These are phyloP conservation scores for Gallinago nigripennis DNA, from an alignment of 2,797 vertebrate species.

Conservation along the genomic window DNA sequence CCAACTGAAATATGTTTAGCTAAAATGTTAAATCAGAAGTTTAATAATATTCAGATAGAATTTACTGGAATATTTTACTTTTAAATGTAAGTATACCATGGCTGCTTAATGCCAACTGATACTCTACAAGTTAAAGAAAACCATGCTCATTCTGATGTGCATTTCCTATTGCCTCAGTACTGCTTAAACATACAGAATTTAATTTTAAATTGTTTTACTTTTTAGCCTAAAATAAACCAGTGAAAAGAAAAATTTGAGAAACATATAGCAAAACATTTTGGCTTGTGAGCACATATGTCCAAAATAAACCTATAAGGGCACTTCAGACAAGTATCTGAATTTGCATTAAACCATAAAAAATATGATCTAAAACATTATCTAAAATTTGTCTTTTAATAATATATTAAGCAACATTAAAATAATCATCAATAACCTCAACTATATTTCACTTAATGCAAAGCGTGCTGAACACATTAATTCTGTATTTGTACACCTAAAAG, in stretches of 20 bases:
- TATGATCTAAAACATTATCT: background rate
- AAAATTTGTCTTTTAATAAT: background rate
- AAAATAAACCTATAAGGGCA: background rate
- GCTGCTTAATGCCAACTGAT: background rate
- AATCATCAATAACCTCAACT: background rate
- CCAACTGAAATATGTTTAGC: background rate
- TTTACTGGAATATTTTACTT: background rate
- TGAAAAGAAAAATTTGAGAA: background rate
- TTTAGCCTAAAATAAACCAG: background rate
- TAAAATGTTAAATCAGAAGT: background rate
- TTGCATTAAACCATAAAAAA: background rate
- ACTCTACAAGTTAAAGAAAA: background rate
- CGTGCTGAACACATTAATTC: background rate
- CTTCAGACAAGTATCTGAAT: background rate
- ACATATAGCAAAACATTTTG: background rate
- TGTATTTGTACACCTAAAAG: background rate
- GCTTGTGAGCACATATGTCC: background rate
- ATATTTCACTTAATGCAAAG: background rate
- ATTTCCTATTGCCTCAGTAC: background rate
- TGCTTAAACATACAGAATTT: background rate
- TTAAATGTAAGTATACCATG: background rate
- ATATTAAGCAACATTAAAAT: background rate
- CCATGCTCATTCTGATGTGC: background rate
- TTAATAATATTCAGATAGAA: background rate
- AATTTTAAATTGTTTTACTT: background rate